Base-by-base conservation (phyloP, 2,888 invertebrate species). In the Ormyrus pomaceus region DNA sequence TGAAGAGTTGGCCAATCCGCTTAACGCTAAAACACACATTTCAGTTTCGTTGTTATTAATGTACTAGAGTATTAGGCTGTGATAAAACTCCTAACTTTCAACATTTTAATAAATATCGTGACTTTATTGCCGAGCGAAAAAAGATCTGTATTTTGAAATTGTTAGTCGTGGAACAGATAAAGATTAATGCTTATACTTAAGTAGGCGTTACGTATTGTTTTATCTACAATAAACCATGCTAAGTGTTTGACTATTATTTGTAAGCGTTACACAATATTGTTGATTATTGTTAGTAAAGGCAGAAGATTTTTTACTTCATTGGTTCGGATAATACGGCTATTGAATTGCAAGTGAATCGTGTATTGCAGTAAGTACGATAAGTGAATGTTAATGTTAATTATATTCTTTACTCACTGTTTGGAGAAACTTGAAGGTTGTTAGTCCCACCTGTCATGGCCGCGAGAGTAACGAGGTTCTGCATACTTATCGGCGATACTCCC, bases 381-480 rank as follows among this genome's bases (percentile, higher is more conserved):
- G 66, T 34, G 34, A 34, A 34, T 34, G 34, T 34, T 34, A 34
- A 34, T 34, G 34, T 34, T 34, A 77, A 55, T 68, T 51, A 46
- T 61, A 50, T 51, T 55, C 61, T 75, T 61, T 73, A 90, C 91
- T 91, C 89, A 92, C 92, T 92, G 89, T 91, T 91, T 82, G 92
- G 92, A 82, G 92, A 91, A 83, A 93, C 92, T 86, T 92, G 91
- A 83, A 92, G 91, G 83, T 91, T 91, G 83, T 91, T 91, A 82
- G 89, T 91, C 83, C 89, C 91, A 83, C 91, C 91, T 84, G 95
- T 94, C 93, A 96, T 96, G 68, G 96, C 95, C 77, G 97, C 97
- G 85, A 98, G 92, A 76, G 97, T 96, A 87, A 97, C 97, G 90
- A 98, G 92, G 92, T 97, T 97, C 93, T 97, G 97, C 93, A 97